Conservation (phyloP, 2,113 vertebrate species). For the Lipophrys pholis region DNA sequence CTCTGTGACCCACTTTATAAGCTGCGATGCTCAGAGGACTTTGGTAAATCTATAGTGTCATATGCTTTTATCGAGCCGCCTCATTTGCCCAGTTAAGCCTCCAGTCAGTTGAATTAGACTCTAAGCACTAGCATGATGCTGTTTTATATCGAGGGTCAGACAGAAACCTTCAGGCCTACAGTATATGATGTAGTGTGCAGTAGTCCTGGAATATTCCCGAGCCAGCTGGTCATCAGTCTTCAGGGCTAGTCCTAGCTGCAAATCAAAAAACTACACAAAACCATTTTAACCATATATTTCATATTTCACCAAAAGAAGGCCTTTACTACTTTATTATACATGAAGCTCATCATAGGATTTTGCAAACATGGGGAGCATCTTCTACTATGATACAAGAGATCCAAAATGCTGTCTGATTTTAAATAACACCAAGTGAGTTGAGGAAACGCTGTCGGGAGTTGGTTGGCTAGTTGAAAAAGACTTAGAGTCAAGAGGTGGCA, state of each 20-base stretch:
- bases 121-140: slow-evolving; percentile 50
- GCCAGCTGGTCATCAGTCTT: slow-evolving; percentile 17
- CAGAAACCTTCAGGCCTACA: slow-evolving; percentile 40
- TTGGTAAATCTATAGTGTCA: slow-evolving; percentile 67
- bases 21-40: slow-evolving; percentile 56
- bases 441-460: slow-evolving; percentile 45
- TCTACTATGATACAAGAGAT: slow-evolving; percentile 37
- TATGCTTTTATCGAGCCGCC: slow-evolving; percentile 66
- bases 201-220: slow-evolving; percentile 28
- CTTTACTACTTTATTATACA: slow-evolving; percentile 15
- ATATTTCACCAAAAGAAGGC: neutral
- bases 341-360: slow-evolving; percentile 6
- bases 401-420: slow-evolving; percentile 51
- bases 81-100: slow-evolving; percentile 73
- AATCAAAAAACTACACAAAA: neutral
- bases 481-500: slow-evolving; percentile 54
- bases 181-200: slow-evolving; percentile 58
- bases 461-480: slow-evolving; percentile 58
- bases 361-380: neutral
- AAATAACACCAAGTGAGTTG: slow-evolving; percentile 55
- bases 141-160: slow-evolving; percentile 57
- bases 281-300: neutral
- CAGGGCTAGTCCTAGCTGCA: slow-evolving; percentile 8
- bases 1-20: slow-evolving; percentile 21
- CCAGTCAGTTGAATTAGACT: slow-evolving; percentile 73